Base-by-base conservation (phyloP, 2,113 vertebrate species). In the Cichladusa arquata region DNA sequence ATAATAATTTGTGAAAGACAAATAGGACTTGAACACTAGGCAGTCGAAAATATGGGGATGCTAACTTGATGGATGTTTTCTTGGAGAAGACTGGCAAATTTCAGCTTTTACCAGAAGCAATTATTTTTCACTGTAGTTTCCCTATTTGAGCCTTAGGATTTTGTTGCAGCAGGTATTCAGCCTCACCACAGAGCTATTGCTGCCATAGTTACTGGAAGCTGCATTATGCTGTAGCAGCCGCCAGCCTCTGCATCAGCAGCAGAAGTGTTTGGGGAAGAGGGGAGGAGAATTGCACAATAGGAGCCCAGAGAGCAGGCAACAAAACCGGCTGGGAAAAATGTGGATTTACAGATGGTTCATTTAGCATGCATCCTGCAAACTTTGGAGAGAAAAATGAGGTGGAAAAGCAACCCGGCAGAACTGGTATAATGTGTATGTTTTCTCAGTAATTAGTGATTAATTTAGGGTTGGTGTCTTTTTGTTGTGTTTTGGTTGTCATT, bases 151-250 rank as follows among this genome's bases (percentile, higher is more conserved):
- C 90, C 53, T 81, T 57, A 50, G n/a, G 95, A 47, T 93, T 92
- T 76, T 73, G 42, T 95, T 92, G 92, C 90, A 83, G 88, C 71
- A 96, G 88, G 88, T 87, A 42, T 60, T 89, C 64, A 73, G 88
- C 54, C 83, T 97, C 88, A 70, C 17, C 83, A 88, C 78, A 50
- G 81, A 29, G 56, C 72, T 83, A 22, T 48, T 89, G 96, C 91
- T 97, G 92, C 96, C 89, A 96, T 97, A 97, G 97, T 87, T 94
- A 97, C 93, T 96, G 93, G 72, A 83, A 50, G 33, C 94, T 97
- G 93, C 92, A 91, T 97, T 97, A 96, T 97, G 96, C 96, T 95
- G 95, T 96, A 94, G 97, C 96, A 95, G 95, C 96, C 65, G 82
- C 89, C 96, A 95, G 96, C 87, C 92, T 93, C 91, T 54, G 95